Conservation (phyloP, 23 tunicate species). For the Aplidium turbinatum region DNA sequence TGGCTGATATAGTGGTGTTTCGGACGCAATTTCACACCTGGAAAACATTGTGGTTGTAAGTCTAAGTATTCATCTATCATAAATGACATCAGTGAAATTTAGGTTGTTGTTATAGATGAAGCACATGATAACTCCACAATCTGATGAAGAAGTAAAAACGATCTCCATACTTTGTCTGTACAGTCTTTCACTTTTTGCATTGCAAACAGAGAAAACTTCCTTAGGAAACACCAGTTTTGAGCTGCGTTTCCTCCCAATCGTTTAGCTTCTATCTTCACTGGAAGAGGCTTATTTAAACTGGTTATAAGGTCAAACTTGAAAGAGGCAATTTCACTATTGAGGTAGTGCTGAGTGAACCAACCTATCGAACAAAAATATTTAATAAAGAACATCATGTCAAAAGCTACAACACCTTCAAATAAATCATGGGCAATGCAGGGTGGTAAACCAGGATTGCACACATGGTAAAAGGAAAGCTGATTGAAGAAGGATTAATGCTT, state of each 20-base stretch:
- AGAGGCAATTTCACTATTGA: not conserved
- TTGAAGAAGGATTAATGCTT: conserved; percentile 5
- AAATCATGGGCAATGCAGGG: conserved; percentile 52
- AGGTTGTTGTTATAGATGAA: conserved; percentile 2
- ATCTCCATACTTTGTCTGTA: conserved; percentile 30
- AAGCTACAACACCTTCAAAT: conserved; percentile 49
- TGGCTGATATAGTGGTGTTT: conserved; percentile 60
- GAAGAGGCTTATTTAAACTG: not conserved
- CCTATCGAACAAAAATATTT: conserved; percentile 1
- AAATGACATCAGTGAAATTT: not conserved
- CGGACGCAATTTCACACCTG: conserved; percentile 29
- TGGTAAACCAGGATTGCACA: conserved; percentile 45
- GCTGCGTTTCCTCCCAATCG: conserved; percentile 42
- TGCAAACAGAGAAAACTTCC: conserved; percentile 41
- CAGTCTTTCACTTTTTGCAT: too few relatives aligned
- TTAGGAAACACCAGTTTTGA: conserved; percentile 60
- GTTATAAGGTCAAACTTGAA: not conserved
- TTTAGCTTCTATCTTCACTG: not conserved
- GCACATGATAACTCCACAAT: conserved; percentile 31
- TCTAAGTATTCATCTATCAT: conserved; percentile 17
- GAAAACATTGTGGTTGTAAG: not conserved
- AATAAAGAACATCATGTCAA: conserved; percentile 37
- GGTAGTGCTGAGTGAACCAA: not conserved
- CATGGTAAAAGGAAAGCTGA: conserved; percentile 18
- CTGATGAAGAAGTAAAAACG: conserved; percentile 6